Conservation (phyloP, 2,797 vertebrate species). For the Agapornis canus region DNA sequence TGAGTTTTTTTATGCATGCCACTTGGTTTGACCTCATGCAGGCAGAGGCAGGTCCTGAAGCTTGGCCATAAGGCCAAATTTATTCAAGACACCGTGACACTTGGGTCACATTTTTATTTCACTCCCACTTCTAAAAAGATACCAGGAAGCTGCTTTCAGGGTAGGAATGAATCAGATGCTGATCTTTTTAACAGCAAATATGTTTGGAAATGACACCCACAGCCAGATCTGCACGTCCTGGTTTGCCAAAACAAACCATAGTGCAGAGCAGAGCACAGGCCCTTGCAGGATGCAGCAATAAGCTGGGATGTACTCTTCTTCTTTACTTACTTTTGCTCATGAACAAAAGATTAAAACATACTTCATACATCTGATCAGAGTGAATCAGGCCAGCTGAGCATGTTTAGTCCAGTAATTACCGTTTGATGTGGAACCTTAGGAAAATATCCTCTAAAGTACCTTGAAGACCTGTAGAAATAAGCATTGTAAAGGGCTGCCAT, state of each 20-base stretch:
- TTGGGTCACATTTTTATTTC: background rate
- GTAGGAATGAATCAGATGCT: background rate
- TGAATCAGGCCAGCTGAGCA: background rate
- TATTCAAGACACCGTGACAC: background rate
- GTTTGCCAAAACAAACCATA: background rate
- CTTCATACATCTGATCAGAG: background rate
- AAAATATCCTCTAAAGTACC: background rate
- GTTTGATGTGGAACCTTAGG: background rate
- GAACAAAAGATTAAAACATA: background rate
- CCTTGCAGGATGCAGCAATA: background rate
- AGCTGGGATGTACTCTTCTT: background rate
- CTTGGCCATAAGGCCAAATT: background rate
- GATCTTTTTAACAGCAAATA: background rate
- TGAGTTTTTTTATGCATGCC: background rate
- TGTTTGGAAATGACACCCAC: background rate
- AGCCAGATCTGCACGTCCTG: background rate
- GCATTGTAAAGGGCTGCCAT: background rate
- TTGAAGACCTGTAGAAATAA: background rate
- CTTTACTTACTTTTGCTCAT: background rate
- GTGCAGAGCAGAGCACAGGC: background rate
- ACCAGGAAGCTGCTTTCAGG: background rate
- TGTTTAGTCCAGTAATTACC: background rate
- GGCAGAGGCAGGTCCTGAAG: background rate
- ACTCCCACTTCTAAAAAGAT: background rate
- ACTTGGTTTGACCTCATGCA: background rate